Evolutionary conservation across 2,888 invertebrate species (phyloP).

Genomic region (Torymus tubicola): DNA sequence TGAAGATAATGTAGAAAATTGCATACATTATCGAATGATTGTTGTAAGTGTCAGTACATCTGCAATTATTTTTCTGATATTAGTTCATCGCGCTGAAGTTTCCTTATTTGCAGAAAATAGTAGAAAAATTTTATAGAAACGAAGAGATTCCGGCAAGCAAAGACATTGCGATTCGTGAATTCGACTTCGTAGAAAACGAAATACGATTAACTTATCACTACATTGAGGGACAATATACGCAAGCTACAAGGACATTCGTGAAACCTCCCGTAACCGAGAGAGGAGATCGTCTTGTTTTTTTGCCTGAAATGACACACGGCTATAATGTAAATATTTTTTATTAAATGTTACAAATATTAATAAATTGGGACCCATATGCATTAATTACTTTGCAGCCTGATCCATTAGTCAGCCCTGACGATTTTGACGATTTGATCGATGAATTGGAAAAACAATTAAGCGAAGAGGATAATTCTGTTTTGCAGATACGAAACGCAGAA

Average conservation of each 20-base stretch:
- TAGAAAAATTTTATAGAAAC: slow-evolving; percentile 82
- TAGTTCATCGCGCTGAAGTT: background rate
- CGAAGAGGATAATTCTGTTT: slow-evolving; percentile 80
- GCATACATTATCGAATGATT: slow-evolving; percentile 62
- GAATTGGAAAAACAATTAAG: slow-evolving; percentile 81
- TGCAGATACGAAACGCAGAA: slow-evolving; percentile 78
- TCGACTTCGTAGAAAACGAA: slow-evolving; percentile 79
- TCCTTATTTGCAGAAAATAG: slow-evolving; percentile 77
- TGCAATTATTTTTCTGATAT: no score
- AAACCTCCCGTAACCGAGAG: slow-evolving; percentile 86
- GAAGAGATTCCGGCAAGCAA: slow-evolving; percentile 78
- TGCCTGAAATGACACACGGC: slow-evolving; percentile 81
- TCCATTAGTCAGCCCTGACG: slow-evolving; percentile 79
- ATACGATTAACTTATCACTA: slow-evolving; percentile 83
- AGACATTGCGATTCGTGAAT: slow-evolving; percentile 83
- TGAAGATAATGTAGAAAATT: slow-evolving; percentile 18
- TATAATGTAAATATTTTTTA: slow-evolving; percentile 79
- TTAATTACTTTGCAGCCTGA: slow-evolving; percentile 78
- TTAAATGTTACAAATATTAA: slow-evolving; percentile 24
- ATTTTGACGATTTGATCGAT: slow-evolving; percentile 82
- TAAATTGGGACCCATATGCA: background rate
- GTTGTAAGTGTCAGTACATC: slow-evolving; percentile 57
- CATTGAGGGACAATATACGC: slow-evolving; percentile 80
- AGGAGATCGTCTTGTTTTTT: slow-evolving; percentile 82
- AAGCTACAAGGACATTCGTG: slow-evolving; percentile 81